Evolutionary conservation across 2,113 vertebrate species (phyloP).

Genomic region (Mionectes macconnelli): DNA sequence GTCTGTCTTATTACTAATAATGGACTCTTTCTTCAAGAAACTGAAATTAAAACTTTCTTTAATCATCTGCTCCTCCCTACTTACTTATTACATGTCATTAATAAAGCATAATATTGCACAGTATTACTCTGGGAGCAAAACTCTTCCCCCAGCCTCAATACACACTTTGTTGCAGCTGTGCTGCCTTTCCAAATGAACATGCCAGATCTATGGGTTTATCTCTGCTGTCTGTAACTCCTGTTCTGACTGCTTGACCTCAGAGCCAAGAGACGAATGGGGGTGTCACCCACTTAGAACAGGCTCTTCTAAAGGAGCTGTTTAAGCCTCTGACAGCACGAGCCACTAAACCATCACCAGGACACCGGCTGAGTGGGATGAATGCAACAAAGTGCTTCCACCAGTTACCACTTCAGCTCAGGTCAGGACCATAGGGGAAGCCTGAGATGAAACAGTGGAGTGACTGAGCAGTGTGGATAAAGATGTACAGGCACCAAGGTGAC

Average conservation of each 20-base stretch:
- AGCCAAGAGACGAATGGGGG: background rate
- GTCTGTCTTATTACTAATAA: background rate
- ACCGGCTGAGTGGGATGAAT: background rate
- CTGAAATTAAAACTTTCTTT: background rate
- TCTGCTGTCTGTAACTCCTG: background rate
- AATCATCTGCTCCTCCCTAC: background rate
- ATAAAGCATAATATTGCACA: background rate
- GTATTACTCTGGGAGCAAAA: background rate
- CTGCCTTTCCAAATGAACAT: background rate
- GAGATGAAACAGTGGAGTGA: background rate
- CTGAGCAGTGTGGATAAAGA: accelerated
- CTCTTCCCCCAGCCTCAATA: background rate
- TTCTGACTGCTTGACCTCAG: background rate
- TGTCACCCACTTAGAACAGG: background rate
- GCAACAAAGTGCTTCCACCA: background rate
- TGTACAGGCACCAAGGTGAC: background rate
- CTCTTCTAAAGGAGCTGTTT: background rate
- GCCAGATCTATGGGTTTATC: background rate
- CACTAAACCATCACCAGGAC: background rate
- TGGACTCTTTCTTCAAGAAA: background rate
- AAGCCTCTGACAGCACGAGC: background rate
- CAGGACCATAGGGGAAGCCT: background rate
- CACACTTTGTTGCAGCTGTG: background rate
- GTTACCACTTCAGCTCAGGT: background rate
- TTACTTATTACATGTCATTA: background rate